These are phyloP conservation scores for Thereuonema tuberculata DNA, from an alignment of 1,140 invertebrate species.

Conservation along the genomic window DNA sequence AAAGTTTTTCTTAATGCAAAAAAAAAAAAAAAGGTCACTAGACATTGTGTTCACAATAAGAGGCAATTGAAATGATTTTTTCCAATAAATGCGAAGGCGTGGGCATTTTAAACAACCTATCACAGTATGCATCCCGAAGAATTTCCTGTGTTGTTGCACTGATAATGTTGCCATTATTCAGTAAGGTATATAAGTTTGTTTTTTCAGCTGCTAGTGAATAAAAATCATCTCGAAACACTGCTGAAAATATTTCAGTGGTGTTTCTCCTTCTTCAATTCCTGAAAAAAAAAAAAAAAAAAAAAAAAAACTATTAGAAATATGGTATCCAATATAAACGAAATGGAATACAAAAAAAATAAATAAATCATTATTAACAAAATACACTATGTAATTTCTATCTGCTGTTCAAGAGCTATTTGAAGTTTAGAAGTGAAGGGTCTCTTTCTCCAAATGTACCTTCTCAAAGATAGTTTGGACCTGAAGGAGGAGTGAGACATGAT, in stretches of 20 bases:
- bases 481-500: no score
- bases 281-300: no score
- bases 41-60: neutral
- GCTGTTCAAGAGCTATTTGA: no score
- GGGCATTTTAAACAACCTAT: neutral
- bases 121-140: neutral
- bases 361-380: no score
- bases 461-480: no score
- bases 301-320: no score
- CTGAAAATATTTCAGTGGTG: neutral
- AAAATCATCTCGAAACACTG: neutral
- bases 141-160: neutral
- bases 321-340: no score
- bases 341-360: no score
- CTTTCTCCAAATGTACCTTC: no score
- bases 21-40: neutral
- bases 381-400: no score
- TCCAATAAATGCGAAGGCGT: neutral
- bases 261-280: no score
- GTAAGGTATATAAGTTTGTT: neutral
- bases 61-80: neutral
- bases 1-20: neutral
- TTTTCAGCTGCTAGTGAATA: neutral
- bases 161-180: neutral
- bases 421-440: no score